Evolutionary conservation across 2,797 vertebrate genomes (phyloP), one percentile per base, ranked within the genome.

Genomic region (Oceanodroma leucorhoa): DNA sequence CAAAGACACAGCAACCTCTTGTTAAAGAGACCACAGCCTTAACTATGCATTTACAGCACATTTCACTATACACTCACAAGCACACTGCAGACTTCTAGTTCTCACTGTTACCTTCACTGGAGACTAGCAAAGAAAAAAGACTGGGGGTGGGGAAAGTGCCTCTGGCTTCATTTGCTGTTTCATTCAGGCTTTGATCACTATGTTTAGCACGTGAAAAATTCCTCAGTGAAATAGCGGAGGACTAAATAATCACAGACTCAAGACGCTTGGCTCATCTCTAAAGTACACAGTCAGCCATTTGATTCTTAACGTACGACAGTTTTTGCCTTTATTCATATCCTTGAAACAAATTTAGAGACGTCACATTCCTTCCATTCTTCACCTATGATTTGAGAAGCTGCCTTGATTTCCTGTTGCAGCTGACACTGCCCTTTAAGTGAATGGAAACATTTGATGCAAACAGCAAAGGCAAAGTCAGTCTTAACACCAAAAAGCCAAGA

Each of bases 281-380:
- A 90, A 90, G 87, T 69, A 73, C 65, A 85, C 53, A 8, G 66
- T 79, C 89, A 92, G 85, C 82, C 87, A 88, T 86, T 94, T 58
- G 93, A 93, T 72, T 96, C 95, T 94, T 45, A 83, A 73, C 1
- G 0, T 85, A 70, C n/a, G 1, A 80, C 75, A 77, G 70, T 91
- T 95, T 94, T 94, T 90, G 87, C 88, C 55, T 96, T 94, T 96
- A 95, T 94, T 94, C 93, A 93, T 95, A 96, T 93, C 96, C 93
- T 94, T 95, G 94, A 91, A 97, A 95, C 91, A 97, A 91, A 96
- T 97, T 96, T 97, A 96, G 95, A 96, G 94, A 96, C 83, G 93
- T 82, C 91, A 95, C 95, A 97, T 97, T 94, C 95, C 66, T 95
- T 89, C 94, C 96, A 95, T 97, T 95, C 96, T 96, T 95, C 91